Evolutionary conservation across 2,113 vertebrate species (phyloP).

Genomic region (Laticauda laticaudata): DNA sequence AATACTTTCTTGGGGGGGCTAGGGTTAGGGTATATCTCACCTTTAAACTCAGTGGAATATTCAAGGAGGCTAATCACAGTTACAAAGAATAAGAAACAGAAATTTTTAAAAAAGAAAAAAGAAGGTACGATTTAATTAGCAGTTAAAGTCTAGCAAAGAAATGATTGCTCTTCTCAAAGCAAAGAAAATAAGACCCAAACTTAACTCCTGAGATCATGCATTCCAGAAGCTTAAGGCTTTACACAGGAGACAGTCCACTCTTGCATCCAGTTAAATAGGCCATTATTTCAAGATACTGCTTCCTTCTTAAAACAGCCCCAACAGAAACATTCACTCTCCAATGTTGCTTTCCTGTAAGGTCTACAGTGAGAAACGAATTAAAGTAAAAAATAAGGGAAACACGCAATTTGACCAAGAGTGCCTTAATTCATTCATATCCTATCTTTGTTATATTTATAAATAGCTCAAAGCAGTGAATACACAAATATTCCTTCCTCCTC

Average conservation of each 20-base stretch:
- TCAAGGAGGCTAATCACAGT: neutral
- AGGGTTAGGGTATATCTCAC: neutral
- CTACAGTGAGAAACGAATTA: neutral
- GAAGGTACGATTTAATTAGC: neutral
- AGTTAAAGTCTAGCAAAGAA: neutral
- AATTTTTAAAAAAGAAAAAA: neutral
- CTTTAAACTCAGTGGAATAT: neutral
- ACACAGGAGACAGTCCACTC: neutral
- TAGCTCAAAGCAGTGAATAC: too few species aligned
- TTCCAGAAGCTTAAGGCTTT: neutral
- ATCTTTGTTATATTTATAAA: too few species aligned
- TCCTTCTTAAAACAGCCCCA: neutral
- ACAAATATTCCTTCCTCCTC: too few species aligned
- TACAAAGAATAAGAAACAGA: neutral
- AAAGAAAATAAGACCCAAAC: neutral
- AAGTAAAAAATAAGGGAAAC: neutral
- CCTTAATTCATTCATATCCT: too few species aligned
- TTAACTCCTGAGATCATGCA: neutral
- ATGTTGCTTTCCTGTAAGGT: neutral
- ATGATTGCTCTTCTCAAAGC: neutral
- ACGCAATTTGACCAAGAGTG: neutral
- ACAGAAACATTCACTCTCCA: neutral
- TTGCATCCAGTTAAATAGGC: neutral
- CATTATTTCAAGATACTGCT: neutral
- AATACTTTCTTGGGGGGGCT: neutral